Percentiles rank a stretch among this genome's conserved stretches.
phyloP scores from a whole-genome alignment of 2,888 invertebrate genomes.

The Blastobasis adustella region DNA sequence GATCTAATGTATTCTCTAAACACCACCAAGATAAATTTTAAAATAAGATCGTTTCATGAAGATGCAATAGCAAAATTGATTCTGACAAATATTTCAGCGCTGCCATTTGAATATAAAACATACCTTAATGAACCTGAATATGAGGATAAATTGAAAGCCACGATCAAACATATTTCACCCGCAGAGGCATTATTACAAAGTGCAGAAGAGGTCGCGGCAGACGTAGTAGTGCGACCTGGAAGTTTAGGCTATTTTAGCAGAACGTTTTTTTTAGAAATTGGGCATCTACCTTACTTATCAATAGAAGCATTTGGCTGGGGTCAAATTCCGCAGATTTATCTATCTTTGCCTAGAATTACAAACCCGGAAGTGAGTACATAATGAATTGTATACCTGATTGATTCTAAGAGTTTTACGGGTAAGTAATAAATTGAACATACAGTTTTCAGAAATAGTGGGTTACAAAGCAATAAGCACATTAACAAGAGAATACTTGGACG shows the following conservation, averaged over 20 bases:
- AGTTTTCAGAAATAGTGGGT: slow-evolving; percentile 33
- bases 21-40: slow-evolving; percentile 51
- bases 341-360: slow-evolving; percentile 34
- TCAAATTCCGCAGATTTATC: slow-evolving; percentile 74
- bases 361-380: slow-evolving; percentile 6
- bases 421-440: neutral
- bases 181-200: slow-evolving; percentile 48
- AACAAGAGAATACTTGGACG: slow-evolving; percentile 51
- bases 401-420: too few species aligned
- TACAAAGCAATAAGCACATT: slow-evolving; percentile 65
- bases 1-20: slow-evolving; percentile 66
- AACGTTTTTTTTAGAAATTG: slow-evolving; percentile 66
- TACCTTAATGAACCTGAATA: slow-evolving; percentile 43
- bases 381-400: too few species aligned
- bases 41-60: slow-evolving; percentile 61
- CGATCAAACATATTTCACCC: slow-evolving; percentile 61
- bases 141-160: slow-evolving; percentile 49
- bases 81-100: slow-evolving; percentile 65
- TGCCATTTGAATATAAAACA: slow-evolving; percentile 59
- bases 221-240: slow-evolving; percentile 69
- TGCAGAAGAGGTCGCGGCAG: slow-evolving; percentile 49
- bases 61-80: slow-evolving; percentile 42
- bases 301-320: slow-evolving; percentile 74
- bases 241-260: slow-evolving; percentile 70
- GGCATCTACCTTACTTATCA: slow-evolving; percentile 65